A percentile compares a stretch with the other conserved stretches of the same genome.
Conservation (phyloP, 2,888 invertebrate species). For the Drosophila buzzatii region DNA sequence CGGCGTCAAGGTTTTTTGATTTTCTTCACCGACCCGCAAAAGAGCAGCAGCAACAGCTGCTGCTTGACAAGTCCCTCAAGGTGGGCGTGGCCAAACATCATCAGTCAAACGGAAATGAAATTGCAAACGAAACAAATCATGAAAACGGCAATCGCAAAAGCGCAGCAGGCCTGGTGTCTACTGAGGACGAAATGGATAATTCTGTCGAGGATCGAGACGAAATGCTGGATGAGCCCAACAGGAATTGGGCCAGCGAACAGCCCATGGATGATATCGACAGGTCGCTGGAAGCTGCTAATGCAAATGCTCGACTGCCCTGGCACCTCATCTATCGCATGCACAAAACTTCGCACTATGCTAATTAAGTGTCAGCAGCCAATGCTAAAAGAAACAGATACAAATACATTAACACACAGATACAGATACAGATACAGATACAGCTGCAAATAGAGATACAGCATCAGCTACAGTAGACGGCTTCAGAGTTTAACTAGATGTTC, state of each 20-base stretch:
- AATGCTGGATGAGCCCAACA: conserved; percentile 39
- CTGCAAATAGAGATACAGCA: conserved; percentile 6
- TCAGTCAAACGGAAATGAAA: conserved; percentile 72
- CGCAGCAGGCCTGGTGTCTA: conserved; percentile 40
- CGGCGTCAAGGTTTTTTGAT: conserved; percentile 61
- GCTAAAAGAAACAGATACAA: conserved; percentile 27
- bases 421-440: conserved; percentile 14
- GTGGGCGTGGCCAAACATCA: conserved; percentile 53
- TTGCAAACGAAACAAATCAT: conserved; percentile 74
- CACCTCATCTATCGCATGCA: conserved; percentile 83
- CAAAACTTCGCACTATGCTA: conserved; percentile 79
- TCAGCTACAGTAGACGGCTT: conserved; percentile 29
- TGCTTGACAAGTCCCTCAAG: conserved; percentile 67
- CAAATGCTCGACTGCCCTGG: conserved; percentile 74
- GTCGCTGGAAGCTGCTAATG: conserved; percentile 36
- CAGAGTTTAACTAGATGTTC: conserved; percentile 48
- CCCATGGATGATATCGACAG: conserved; percentile 29
- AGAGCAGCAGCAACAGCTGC: conserved; percentile 23
- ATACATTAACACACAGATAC: conserved; percentile 30
- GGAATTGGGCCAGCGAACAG: conserved; percentile 54
- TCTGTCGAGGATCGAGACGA: conserved; percentile 27
- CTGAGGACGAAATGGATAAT: conserved; percentile 17
- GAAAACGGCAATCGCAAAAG: conserved; percentile 57
- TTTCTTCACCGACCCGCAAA: conserved; percentile 58
- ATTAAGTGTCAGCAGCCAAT: conserved; percentile 51